phyloP scores from a whole-genome alignment of 2,888 invertebrate species.

The Camptogramma bilineatum region DNA sequence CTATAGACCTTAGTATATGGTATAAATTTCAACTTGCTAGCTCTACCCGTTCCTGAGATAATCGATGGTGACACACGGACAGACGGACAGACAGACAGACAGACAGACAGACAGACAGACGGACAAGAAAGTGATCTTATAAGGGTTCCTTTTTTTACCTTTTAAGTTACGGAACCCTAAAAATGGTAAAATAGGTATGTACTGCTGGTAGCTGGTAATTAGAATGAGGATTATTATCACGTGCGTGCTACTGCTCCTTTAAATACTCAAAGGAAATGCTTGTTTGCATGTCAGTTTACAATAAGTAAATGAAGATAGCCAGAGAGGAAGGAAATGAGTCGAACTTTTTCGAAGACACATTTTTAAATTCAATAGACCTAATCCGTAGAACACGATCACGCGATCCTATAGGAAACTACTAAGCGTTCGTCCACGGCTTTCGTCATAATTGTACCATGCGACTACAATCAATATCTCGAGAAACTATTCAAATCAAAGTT shows the following conservation, averaged over 20 bases:
- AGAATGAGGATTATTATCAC: conserved; percentile 19
- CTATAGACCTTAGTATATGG: no score
- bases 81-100: no score
- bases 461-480: no score
- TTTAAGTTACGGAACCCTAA: no score
- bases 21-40: no score
- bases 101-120: no score
- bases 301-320: conserved; percentile 36
- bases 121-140: no score
- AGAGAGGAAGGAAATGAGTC: conserved; percentile 38
- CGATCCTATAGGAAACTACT: conserved; percentile 38
- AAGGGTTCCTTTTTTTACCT: no score
- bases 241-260: conserved; percentile 27
- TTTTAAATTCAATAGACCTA: conserved; percentile 40
- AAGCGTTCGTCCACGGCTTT: background rate
- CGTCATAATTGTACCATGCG: background rate
- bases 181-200: no score
- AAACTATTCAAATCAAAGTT: no score
- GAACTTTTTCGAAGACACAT: conserved; percentile 31
- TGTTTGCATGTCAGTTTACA: conserved; percentile 34
- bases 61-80: no score
- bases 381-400: conserved; percentile 49
- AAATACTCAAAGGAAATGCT: conserved; percentile 41
- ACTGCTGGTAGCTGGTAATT: background rate
- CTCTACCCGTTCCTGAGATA: no score